Base-by-base conservation (phyloP, 2,797 vertebrate genomes). In the Fistularia tabacaria region DNA sequence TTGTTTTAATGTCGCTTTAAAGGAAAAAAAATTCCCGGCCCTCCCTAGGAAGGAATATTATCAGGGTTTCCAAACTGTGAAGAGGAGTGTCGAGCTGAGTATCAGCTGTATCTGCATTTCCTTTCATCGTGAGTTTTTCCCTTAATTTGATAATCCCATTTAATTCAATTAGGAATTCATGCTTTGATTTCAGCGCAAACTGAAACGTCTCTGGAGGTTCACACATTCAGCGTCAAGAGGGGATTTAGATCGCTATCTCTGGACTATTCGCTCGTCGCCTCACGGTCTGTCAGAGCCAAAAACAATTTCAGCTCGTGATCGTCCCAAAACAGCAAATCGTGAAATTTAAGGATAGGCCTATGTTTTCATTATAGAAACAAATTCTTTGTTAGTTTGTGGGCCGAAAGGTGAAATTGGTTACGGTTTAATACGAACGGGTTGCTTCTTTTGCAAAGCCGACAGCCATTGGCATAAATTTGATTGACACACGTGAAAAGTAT, bases 21-120 rank as follows among this genome's bases (percentile, higher is more conserved):
- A 57, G 68, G 64, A n/a, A n/a, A 49, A 49, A 79, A 78, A 80
- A 88, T 87, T 87, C 84, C 85, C 49, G 56, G 67, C 80, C 82
- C 87, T 86, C 82, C 86, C 78, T 64, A 64, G 49, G 38, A 71
- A 59, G 54, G 50, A 79, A 87, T 86, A 89, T 89, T 82, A 73
- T 85, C 56, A 71, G 61, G 73, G 85, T 81, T 88, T 85, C 85
- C 70, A 59, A 69, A 71, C 37, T n/a, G 60, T 50, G 57, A 71
- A 60, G 76, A 74, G 72, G 76, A 73, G 72, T 79, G 74, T 70
- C 46, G 63, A 41, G 41, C 60, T 11, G 58, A 67, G 57, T 38
- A 69, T 68, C 55, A 51, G 62, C 61, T 59, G 56, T 73, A 57
- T 70, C 40, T 55, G 46, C 74, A 49, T 81, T 64, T 8, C 3